phyloP scores from a whole-genome alignment of 2,113 vertebrate species.

The Cebus imitator region DNA sequence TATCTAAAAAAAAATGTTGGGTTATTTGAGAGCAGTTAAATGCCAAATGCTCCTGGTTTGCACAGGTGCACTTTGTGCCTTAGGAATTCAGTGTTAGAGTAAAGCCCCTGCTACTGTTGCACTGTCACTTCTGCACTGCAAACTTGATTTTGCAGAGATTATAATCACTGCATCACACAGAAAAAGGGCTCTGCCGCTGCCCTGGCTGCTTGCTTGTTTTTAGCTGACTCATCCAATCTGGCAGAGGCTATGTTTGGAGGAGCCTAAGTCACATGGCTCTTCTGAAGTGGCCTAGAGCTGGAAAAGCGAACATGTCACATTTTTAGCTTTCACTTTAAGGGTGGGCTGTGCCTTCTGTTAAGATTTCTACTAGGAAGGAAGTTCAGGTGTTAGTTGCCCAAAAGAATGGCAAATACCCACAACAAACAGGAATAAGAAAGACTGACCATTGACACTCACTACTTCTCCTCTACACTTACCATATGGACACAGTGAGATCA shows the following conservation, averaged over 20 bases:
- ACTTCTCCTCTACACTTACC: background rate
- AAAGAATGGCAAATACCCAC: background rate
- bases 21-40: background rate
- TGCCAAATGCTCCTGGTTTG: background rate
- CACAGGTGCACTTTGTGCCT: background rate
- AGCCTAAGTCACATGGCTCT: background rate
- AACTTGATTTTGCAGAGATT: background rate
- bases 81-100: background rate
- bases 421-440: background rate
- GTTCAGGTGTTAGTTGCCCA: background rate
- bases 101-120: background rate
- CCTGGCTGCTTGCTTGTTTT: background rate
- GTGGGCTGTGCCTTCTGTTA: background rate
- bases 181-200: rapidly evolving
- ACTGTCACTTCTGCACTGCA: background rate
- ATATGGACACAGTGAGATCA: background rate
- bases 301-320: background rate
- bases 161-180: too few relatives aligned
- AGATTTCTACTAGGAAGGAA: background rate
- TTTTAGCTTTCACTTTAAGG: background rate
- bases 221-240: background rate
- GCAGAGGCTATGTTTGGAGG: background rate
- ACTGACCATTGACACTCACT: background rate
- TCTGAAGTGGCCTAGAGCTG: background rate
- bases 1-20: background rate